Base-by-base conservation (phyloP, 2,888 invertebrate genomes). In the Patella caerulea region DNA sequence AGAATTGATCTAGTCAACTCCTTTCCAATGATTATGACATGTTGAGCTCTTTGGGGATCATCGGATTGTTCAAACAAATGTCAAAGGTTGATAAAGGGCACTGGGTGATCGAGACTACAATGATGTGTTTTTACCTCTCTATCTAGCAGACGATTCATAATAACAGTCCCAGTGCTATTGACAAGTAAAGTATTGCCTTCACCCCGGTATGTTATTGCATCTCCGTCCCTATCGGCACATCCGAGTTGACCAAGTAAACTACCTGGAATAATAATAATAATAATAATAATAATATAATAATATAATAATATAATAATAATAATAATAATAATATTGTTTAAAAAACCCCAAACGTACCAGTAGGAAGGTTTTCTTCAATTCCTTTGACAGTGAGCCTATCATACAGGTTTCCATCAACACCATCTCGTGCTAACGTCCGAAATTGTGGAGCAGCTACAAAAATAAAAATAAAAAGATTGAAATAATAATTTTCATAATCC, bases 331-430 rank as follows among this genome's bases (percentile, higher is more conserved):
- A 29, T 24, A 24, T 24, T 24, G 24, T 24, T 24, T 29, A 29
- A 29, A 29, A 29, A 29, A 29, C 0, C 0, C 7, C 9, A 15
- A 17, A 54, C 73, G 74, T 55, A 77, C 77, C 56, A 15, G 52
- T 29, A 19, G 53, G 14, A 2, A 53, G 55, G 15, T 74, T 74
- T 56, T 78, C 78, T 45, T 69, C 12, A n/a, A 78, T 56, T 19
- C 78, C 78, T 5, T 56, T 45, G 3, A 29, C 52, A 15, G 70
- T 65, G 15, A 78, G 59, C 1, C 65, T n/a, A 12, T 74, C 19
- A 14, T 52, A 65, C 12, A 74, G 65, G 24, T 74, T 74, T 12
- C 74, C 74, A 52, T 74, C 74, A 0, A 74, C 14, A 3, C 55
- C 53, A 11, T 53, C 11, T 11, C 54, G 17, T 12, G 12, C n/a